Evolutionary conservation across 2,113 vertebrate species (phyloP), one percentile per base, ranked within the genome.

Genomic region (Pandion haliaetus): DNA sequence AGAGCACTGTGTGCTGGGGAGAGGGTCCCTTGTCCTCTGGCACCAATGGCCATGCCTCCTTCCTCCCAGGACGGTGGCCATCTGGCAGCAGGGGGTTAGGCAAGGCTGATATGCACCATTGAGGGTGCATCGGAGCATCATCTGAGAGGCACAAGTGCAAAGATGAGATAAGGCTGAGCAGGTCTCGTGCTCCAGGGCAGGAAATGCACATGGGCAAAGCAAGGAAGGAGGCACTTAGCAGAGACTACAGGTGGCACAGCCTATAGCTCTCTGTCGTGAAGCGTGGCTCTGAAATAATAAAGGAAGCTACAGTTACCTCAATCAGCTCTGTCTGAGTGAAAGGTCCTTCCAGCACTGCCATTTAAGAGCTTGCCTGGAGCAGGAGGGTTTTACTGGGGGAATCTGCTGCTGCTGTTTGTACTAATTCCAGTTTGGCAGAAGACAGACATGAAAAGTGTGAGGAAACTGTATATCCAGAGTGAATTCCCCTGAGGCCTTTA

Each of bases 71-170:
- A 57, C 9, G 26, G 47, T 20, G 26, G 10, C 62, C 28, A 5
- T n/a, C 20, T 1, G 0, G 25, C 1, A 0, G 28, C 9, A 0
- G 21, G 34, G 52, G 34, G 5, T 17, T 58, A 4, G 3, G 23
- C 1, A 1, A 52, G 28, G 52, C 9, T 17, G 70, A 14, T 2
- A 4, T 20, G 31, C 28, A 54, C 14, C 3, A 0, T 18, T 28
- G 42, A 36, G 2, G 9, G 50, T 72, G 26, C 66, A 34, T 80
- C 4, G 5, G 58, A 78, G 31, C 73, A 34, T 80, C 19, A 4
- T 25, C 52, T 24, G 12, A 78, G 63, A 81, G 31, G 19, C 32
- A 5, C 1, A 6, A 50, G 23, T 8, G 20, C 10, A 6, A 17
- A 82, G 38, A 45, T 44, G 61, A 82, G 83, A 49, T 66, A 49